These are phyloP conservation scores for Sarcoramphus papa DNA, from an alignment of 2,797 vertebrate genomes.

Conservation along the genomic window DNA sequence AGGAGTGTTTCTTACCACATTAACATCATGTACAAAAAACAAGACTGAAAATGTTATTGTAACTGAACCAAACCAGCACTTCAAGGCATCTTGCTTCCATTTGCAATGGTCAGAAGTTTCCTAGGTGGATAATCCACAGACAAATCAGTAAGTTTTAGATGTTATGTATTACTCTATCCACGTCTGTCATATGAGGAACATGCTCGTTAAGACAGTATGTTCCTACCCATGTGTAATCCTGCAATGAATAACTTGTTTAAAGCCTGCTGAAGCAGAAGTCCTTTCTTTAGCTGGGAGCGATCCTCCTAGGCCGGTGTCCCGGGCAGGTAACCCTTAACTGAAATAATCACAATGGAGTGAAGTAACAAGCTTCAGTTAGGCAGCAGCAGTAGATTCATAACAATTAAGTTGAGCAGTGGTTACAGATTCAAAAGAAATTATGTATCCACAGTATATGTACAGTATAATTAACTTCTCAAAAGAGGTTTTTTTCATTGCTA, in stretches of 20 bases:
- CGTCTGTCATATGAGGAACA: background rate
- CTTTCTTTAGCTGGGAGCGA: background rate
- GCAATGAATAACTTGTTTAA: background rate
- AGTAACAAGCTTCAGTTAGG: background rate
- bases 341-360: background rate
- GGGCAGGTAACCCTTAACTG: background rate
- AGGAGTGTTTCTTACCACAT: background rate
- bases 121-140: background rate
- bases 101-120: background rate
- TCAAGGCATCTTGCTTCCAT: background rate
- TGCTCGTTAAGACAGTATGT: rapidly evolving
- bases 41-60: background rate
- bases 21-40: background rate
- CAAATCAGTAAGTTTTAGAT: background rate
- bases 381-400: background rate
- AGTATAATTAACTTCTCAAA: slow-evolving; percentile 45
- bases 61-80: background rate
- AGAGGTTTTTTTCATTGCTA: slow-evolving; percentile 27
- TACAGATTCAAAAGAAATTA: slow-evolving; percentile 16
- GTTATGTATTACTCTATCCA: background rate
- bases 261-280: background rate
- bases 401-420: background rate
- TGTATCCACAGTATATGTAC: slow-evolving; percentile 21
- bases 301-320: background rate
- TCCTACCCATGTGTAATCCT: background rate